phyloP scores from a whole-genome alignment of 2,797 vertebrate genomes.

The Notolabrus celidotus region DNA sequence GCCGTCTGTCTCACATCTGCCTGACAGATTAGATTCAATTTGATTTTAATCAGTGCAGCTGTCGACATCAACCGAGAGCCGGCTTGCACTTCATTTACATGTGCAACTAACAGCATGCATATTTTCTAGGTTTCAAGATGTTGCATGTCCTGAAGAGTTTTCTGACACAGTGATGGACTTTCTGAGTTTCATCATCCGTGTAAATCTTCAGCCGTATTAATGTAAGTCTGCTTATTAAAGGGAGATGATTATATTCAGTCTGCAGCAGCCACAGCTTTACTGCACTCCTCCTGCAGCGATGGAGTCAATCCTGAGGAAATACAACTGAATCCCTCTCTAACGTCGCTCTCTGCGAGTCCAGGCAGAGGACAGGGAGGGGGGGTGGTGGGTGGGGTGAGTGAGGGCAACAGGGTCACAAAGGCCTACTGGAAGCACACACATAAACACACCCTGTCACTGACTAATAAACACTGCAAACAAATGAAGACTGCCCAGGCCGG shows the following conservation, averaged over 20 bases:
- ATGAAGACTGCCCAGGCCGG: slow-evolving; percentile 59
- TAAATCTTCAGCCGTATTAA: slow-evolving; percentile 27
- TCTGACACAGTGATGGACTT: slow-evolving; percentile 11
- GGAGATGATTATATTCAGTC: slow-evolving; percentile 27
- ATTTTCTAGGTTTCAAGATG: slow-evolving; percentile 24
- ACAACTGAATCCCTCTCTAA: slow-evolving; percentile 28
- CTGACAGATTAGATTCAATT: neutral
- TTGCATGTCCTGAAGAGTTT: slow-evolving; percentile 6
- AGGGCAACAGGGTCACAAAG: slow-evolving; percentile 63
- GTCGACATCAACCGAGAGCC: neutral
- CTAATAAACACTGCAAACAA: slow-evolving; percentile 81
- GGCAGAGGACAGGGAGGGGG: neutral
- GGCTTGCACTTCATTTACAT: neutral
- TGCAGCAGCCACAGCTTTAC: slow-evolving; percentile 24
- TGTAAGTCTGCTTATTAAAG: slow-evolving; percentile 35
- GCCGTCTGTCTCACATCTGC: slow-evolving; percentile 18
- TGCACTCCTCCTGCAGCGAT: slow-evolving; percentile 31
- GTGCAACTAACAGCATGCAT: neutral
- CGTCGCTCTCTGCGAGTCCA: slow-evolving; percentile 10
- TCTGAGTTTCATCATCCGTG: slow-evolving; percentile 25
- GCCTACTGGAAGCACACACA: slow-evolving; percentile 72
- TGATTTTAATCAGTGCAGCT: slow-evolving; percentile 20
- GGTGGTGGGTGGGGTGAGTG: neutral
- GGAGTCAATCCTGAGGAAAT: slow-evolving; percentile 49
- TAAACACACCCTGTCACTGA: slow-evolving; percentile 80